Base-by-base conservation (phyloP, 2,888 invertebrate species). In the Thymelicus sylvestris region DNA sequence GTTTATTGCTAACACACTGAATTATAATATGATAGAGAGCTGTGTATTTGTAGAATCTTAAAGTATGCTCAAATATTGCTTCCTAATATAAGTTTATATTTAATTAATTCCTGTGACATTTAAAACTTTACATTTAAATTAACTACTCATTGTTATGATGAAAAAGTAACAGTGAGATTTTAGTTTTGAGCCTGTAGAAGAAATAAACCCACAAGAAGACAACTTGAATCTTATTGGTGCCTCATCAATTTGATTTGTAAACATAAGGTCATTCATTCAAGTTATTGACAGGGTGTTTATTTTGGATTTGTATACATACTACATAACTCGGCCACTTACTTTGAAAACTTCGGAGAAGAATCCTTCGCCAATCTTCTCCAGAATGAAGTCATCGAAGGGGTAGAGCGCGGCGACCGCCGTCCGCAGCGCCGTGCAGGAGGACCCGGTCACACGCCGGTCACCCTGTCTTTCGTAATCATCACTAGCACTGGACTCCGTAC, bases 321-420 rank as follows among this genome's bases (percentile, higher is more conserved):
- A 31, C 12, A 55, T 6, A 57, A 13, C 31, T 13, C 13, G 3
- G 57, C 19, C 31, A 90, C 95, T 95, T 94, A 99, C 99, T 97
- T 99, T 99, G 94, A 97, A 99, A 75, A 99, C 99, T 94, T 98
- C 98, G 6, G 99, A 99, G 94, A 99, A 99, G 94, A 99, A 99
- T 76, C 99, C 99, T 66, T 96, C 95, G 63, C 99, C 99, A 83
- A 99, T 97, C 92, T 97, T 97, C 91, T 98, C 98, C 87, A 97
- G 95, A 78, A 96, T 95, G 91, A 99, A 99, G 94, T 99, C 99
- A 92, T 99, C 98, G 78, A 98, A 96, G 60, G 98, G 96, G 86
- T 98, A 97, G 67, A 99, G 95, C 59, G 97, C 97, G 64, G 98
- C 97, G 70, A 99, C 98, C 63, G 99, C 98, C 80, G 98, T 97